Evolutionary conservation across 1,140 invertebrate species (phyloP).

Genomic region (Drosophila watanabei): DNA sequence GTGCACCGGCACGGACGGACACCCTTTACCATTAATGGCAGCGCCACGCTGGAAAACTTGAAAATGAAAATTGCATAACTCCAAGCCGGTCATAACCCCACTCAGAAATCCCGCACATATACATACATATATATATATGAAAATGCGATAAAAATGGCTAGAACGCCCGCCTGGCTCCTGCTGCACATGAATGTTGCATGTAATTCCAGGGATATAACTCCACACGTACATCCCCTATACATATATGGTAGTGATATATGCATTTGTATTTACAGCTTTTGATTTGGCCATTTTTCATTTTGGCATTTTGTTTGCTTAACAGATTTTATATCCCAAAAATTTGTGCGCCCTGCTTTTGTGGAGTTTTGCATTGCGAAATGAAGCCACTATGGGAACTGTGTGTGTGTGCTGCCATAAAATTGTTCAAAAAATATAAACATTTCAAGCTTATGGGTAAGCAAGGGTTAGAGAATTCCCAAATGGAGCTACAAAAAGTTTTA

Average conservation of each 20-base stretch:
- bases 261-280: conserved; percentile 55
- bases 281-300: conserved; percentile 50
- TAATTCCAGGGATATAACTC: conserved; percentile 31
- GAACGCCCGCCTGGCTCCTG: conserved; percentile 14
- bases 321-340: conserved; percentile 54
- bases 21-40: conserved; percentile 17
- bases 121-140: conserved; percentile 8
- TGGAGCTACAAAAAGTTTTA: conserved; percentile 17
- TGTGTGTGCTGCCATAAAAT: conserved; percentile 23
- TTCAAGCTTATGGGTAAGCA: neutral
- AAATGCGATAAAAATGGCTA: conserved; percentile 18
- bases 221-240: conserved; percentile 9
- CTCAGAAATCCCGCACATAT: conserved; percentile 12
- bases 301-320: conserved; percentile 65
- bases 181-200: conserved; percentile 70
- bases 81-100: conserved; percentile 41
- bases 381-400: conserved; percentile 14
- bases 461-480: neutral
- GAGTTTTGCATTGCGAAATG: conserved; percentile 36
- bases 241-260: conserved; percentile 17
- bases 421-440: conserved; percentile 27
- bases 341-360: conserved; percentile 25
- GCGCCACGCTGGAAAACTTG: conserved; percentile 53
- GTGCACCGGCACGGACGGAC: neutral
- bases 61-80: conserved; percentile 77